These are phyloP conservation scores for Drosophila mojavensis DNA, from an alignment of 1,140 invertebrate species.

Conservation along the genomic window DNA sequence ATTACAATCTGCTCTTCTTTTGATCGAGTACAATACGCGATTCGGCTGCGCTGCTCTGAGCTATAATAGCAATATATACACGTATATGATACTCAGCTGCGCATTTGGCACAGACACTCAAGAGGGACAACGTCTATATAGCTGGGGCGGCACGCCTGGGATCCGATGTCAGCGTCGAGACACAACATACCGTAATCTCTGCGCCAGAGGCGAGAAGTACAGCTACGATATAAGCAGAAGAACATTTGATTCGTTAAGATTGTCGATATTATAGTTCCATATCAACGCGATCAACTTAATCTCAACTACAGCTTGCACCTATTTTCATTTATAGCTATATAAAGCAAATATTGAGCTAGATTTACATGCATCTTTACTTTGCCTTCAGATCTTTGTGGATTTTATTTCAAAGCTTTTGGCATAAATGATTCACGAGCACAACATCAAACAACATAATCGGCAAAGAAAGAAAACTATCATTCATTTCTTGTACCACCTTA, in stretches of 20 bases:
- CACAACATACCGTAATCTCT: constrained; percentile 26
- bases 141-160: constrained; percentile 10
- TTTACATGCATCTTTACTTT: background rate
- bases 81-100: constrained; percentile 32
- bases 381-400: background rate
- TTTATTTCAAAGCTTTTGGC: background rate
- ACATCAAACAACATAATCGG: constrained; percentile 14
- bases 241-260: background rate
- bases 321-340: too few relatives aligned
- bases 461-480: constrained; percentile 9
- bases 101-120: constrained; percentile 35
- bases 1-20: constrained; percentile 11
- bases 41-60: constrained; percentile 39
- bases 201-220: constrained; percentile 15
- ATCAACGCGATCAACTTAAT: too few relatives aligned
- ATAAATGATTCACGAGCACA: constrained; percentile 8
- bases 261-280: background rate
- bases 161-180: background rate
- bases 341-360: too few relatives aligned
- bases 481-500: constrained; percentile 16
- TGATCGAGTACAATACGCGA: constrained; percentile 38
- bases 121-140: constrained; percentile 33
- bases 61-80: background rate
- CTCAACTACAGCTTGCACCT: too few relatives aligned
- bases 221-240: background rate